Base-by-base conservation (phyloP, 2,888 invertebrate genomes). In the Sicus ferrugineus region DNA sequence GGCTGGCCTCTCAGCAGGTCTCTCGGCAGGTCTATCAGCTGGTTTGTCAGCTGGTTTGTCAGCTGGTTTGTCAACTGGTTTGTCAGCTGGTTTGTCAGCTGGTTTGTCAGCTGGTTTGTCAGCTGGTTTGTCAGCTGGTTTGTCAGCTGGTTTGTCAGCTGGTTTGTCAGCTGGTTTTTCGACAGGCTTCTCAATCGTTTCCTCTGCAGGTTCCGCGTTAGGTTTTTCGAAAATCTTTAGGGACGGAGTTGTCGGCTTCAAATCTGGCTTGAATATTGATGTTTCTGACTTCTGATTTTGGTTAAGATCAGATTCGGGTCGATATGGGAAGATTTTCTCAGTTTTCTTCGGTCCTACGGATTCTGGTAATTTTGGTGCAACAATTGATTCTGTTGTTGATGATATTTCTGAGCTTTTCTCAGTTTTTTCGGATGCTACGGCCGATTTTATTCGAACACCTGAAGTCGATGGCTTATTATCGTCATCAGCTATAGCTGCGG, bases 201-300 rank as follows among this genome's bases (percentile, higher is more conserved):
- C 4, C 46, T 5, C 19, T 9, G 82, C 80, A 3, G 83, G 81
- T 16, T 81, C 79, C 16, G 83, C n/a, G n/a, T n/a, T n/a, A n/a
- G n/a, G n/a, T n/a, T n/a, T n/a, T n/a, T n/a, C n/a, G n/a, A n/a
- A n/a, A n/a, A n/a, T n/a, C n/a, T n/a, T 79, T 28, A 34, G 66
- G n/a, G 73, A 62, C 16, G 5, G 9, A 28, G 28, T 38, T 6
- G 14, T 30, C 11, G 58, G 59, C 26, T 58, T 68, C 16, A 30
- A 6, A 21, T 50, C 59, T 26, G 72, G 70, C 38, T 54, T 19
- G 3, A 26, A 70, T 62, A 73, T 70, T 63, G 75, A 75, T 14
- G 34, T 31, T 52, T 30, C 72, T n/a, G n/a, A n/a, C n/a, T 31
- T 73, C 71, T 65, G 74, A 72, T 38, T 68, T 56, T 16, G 75